These are phyloP conservation scores for Lepidotrigona ventralis DNA, from an alignment of 1,140 invertebrate species.

Conservation along the genomic window DNA sequence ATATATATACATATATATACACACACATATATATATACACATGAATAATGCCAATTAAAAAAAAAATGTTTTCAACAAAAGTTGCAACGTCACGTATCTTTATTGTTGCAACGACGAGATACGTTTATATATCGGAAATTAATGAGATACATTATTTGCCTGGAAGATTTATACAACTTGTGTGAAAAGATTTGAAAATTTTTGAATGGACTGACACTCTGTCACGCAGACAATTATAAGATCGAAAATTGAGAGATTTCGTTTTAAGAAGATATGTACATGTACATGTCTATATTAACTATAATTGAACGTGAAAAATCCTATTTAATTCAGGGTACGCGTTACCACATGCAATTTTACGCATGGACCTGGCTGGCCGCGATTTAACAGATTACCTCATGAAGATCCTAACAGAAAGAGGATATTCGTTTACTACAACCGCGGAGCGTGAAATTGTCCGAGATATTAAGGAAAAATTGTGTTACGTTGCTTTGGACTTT, in stretches of 20 bases:
- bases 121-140: background rate
- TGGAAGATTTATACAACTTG: background rate
- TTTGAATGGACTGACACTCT: too few relatives aligned
- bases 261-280: too few relatives aligned
- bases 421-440: slow-evolving; percentile 86
- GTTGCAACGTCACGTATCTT: background rate
- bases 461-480: slow-evolving; percentile 93
- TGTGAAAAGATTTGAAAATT: background rate
- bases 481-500: slow-evolving; percentile 91
- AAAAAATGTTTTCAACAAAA: background rate
- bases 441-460: slow-evolving; percentile 92
- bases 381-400: slow-evolving; percentile 94
- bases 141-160: background rate
- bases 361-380: slow-evolving; percentile 93
- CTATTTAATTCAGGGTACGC: slow-evolving; percentile 80
- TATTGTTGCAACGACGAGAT: background rate
- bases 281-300: background rate
- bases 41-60: background rate
- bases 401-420: slow-evolving; percentile 93
- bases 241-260: background rate
- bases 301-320: background rate
- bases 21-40: too few relatives aligned
- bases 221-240: background rate
- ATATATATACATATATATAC: too few relatives aligned
- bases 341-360: slow-evolving; percentile 90